Conservation (phyloP, 2,113 vertebrate species). For the Halichoeres trimaculatus region DNA sequence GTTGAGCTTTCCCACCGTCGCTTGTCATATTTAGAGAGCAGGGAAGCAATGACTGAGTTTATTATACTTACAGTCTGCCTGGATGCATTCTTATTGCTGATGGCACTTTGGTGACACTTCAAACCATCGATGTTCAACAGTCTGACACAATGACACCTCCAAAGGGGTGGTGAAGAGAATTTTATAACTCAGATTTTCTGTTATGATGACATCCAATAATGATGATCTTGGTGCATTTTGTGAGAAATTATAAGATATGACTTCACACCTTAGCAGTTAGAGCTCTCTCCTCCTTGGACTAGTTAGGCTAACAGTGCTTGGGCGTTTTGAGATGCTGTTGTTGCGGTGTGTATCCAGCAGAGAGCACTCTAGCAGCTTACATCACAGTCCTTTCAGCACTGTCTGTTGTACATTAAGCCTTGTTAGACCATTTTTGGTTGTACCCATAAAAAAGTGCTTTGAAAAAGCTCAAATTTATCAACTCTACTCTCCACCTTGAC, state of each 20-base stretch:
- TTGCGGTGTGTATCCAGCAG: neutral
- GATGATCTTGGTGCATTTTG: too few species aligned
- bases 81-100: conserved; percentile 44
- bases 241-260: too few species aligned
- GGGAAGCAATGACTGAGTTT: conserved; percentile 56
- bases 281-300: too few species aligned
- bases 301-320: too few species aligned
- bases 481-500: too few species aligned
- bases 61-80: conserved; percentile 54
- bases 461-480: too few species aligned
- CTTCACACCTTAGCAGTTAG: too few species aligned
- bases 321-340: too few species aligned
- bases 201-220: neutral
- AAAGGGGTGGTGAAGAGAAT: conserved; percentile 18
- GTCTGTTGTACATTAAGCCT: neutral
- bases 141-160: conserved; percentile 8
- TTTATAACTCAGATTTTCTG: conserved; percentile 15
- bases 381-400: neutral
- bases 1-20: conserved; percentile 40
- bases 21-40: conserved; percentile 60
- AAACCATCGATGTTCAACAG: conserved; percentile 26
- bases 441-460: too few species aligned
- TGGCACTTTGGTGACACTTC: conserved; percentile 38
- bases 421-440: too few species aligned
- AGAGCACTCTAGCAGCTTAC: neutral